These are phyloP conservation scores for Magallana angulata DNA, from an alignment of 1,140 invertebrate genomes.

Conservation along the genomic window DNA sequence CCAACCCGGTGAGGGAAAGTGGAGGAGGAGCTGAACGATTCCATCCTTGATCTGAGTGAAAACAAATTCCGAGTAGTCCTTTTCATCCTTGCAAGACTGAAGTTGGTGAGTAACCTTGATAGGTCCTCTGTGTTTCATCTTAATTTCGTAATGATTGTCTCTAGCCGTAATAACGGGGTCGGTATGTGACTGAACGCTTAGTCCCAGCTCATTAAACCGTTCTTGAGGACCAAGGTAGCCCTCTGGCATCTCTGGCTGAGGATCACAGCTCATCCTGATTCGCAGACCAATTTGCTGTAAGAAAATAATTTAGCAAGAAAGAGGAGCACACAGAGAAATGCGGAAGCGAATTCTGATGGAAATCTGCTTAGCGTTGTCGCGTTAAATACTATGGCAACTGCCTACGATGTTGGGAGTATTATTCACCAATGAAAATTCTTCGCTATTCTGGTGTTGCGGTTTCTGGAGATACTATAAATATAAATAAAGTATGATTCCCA, in stretches of 20 bases:
- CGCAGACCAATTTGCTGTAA: neutral
- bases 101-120: conserved; percentile 72
- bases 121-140: conserved; percentile 59
- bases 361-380: conserved; percentile 32
- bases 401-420: neutral
- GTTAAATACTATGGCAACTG: conserved; percentile 32
- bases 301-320: neutral
- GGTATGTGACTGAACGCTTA: conserved; percentile 62
- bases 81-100: conserved; percentile 58
- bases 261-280: conserved; percentile 42
- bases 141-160: conserved; percentile 65
- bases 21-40: conserved; percentile 62
- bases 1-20: conserved; percentile 69
- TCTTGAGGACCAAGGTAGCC: conserved; percentile 76
- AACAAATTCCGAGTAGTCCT: conserved; percentile 68
- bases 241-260: conserved; percentile 70
- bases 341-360: conserved; percentile 19
- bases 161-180: conserved; percentile 59
- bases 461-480: conserved; percentile 12
- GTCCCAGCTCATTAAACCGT: conserved; percentile 66
- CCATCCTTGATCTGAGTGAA: conserved; percentile 68
- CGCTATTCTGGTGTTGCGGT: neutral
- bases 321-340: conserved; percentile 11
- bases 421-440: conserved; percentile 22
- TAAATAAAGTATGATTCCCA: neutral